phyloP scores from a whole-genome alignment of 2,888 invertebrate genomes.

The Pandemis cinnamomeana region DNA sequence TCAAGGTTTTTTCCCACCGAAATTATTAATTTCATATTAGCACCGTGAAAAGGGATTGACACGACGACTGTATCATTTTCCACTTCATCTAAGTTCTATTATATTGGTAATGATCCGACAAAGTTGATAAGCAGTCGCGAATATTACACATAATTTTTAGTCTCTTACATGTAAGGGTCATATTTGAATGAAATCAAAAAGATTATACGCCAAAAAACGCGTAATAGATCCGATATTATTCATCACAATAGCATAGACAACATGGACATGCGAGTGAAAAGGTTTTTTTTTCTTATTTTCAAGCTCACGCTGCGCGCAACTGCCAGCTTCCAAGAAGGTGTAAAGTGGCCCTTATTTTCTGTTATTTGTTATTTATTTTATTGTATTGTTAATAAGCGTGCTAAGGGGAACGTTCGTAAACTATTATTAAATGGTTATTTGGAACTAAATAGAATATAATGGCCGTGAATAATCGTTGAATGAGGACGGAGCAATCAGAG shows the following conservation, averaged over 20 bases:
- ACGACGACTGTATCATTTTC: constrained; percentile 80
- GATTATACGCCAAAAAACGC: constrained; percentile 43
- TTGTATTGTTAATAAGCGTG: constrained; percentile 84
- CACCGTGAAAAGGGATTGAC: constrained; percentile 80
- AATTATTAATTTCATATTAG: constrained; percentile 81
- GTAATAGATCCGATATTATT: constrained; percentile 53
- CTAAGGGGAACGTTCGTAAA: constrained; percentile 75
- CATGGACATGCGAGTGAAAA: constrained; percentile 57
- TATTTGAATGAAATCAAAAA: constrained; percentile 43
- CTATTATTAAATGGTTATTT: constrained; percentile 84
- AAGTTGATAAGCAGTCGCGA: constrained; percentile 41
- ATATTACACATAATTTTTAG: constrained; percentile 41
- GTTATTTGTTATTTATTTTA: constrained; percentile 82
- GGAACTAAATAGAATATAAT: constrained; percentile 85
- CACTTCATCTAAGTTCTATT: constrained; percentile 78
- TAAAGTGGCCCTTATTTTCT: constrained; percentile 80
- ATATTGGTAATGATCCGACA: constrained; percentile 56
- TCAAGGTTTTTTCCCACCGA: constrained; percentile 56
- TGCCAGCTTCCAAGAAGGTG: constrained; percentile 82
- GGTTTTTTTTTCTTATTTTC: constrained; percentile 63
- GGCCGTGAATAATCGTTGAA: constrained; percentile 80
- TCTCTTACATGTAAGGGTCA: constrained; percentile 42
- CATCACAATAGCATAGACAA: constrained; percentile 62
- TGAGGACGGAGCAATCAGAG: constrained; percentile 74
- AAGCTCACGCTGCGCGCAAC: constrained; percentile 63